Base-by-base conservation (phyloP, 2,113 vertebrate species). In the Gobiocypris rarus region DNA sequence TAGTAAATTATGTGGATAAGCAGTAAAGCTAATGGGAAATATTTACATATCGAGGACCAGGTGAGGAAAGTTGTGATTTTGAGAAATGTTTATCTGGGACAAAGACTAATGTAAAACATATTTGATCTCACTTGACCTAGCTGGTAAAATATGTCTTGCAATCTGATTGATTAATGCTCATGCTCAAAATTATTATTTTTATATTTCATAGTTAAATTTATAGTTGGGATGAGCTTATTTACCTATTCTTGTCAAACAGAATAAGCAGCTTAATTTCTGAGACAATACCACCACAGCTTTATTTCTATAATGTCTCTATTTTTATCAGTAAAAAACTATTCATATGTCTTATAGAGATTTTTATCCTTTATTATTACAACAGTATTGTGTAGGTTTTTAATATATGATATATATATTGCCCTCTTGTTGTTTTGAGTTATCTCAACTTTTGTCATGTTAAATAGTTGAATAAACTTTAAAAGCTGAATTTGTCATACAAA, bases 41-140 rank as follows among this genome's bases (percentile, higher is more conserved):
- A 81, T 81, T 81, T 84, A 80, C 56, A 24, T 69, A 76, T 84
- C 34, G n/a, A 81, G 24, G 45, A 63, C 31, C 24, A 26, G 38
- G 38, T 83, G 71, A 79, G 58, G 52, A 65, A 31, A 41, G 70
- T 56, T 45, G 1, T 73, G 34, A 52, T n/a, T 28, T 34, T 52
- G 31, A 56, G 43, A 15, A 43, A 3, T 38, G 52, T n/a, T 61
- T n/a, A 45, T 79, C 3, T 58, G 43, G 13, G 24, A 75, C 24
- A 45, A n/a, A 45, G 41, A 15, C 5, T 45, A 71, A 45, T 71
- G 10, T 11, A 24, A n/a, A 10, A 14, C 10, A 43, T 22, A 69
- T 4, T 59, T 59, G 1, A 63, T 14, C 13, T 28, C 13, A 65
- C 58, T 24, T 61, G 58, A 61, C 4, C n/a, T 69, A 45, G 4